A percentile compares a stretch with the other conserved stretches of the same genome.
These are phyloP conservation scores for Nesogale talazaci DNA, from an alignment of 2,113 vertebrate genomes.

Conservation along the genomic window DNA sequence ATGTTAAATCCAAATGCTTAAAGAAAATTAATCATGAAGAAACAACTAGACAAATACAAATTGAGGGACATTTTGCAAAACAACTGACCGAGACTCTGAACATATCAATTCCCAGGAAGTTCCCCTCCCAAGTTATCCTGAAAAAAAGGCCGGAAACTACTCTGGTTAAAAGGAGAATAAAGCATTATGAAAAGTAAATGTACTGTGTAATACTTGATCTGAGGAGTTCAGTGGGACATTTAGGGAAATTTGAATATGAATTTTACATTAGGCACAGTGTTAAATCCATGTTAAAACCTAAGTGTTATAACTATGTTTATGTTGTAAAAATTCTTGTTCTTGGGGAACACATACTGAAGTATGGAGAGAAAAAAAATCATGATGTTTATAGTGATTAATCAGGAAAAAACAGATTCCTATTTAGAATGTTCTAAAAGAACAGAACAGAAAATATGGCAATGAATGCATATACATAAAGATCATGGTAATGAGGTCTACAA, in stretches of 20 bases:
- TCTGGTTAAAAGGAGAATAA: conserved; percentile 44
- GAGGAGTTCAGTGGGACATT: not conserved
- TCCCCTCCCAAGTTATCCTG: fast-evolving
- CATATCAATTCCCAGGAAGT: not conserved
- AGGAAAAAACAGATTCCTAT: not conserved
- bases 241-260: conserved; percentile 3
- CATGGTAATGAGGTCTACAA: not conserved
- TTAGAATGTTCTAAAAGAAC: not conserved
- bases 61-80: not conserved
- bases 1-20: not conserved
- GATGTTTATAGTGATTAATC: not conserved
- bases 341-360: not conserved
- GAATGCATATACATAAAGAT: not conserved
- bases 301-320: not conserved
- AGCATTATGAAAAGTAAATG: not conserved
- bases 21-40: not conserved
- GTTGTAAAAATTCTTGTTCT: not conserved
- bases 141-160: not conserved
- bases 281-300: not conserved
- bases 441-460: not conserved
- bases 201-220: not conserved
- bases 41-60: conserved; percentile 28
- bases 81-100: not conserved
- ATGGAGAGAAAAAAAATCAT: not conserved
- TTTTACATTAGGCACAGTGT: not conserved